These are phyloP conservation scores for Hydropsyche betteni DNA, from an alignment of 2,888 invertebrate genomes.

Conservation along the genomic window DNA sequence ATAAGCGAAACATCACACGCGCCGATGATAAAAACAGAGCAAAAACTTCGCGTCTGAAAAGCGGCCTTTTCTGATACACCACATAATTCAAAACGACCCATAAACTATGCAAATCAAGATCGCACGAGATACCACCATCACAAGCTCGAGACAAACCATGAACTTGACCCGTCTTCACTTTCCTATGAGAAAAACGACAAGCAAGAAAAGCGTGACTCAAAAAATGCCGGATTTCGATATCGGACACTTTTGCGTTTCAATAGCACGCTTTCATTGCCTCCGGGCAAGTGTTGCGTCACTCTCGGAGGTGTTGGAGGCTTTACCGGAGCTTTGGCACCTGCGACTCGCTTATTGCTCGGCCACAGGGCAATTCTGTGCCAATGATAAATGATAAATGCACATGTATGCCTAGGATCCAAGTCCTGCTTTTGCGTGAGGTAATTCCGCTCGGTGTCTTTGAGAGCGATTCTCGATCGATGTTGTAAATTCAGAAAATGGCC, in stretches of 20 bases:
- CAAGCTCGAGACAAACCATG: too few species aligned
- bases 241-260: background rate
- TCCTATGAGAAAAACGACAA: background rate
- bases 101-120: too few species aligned
- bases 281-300: constrained; percentile 4
- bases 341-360: constrained; percentile 9
- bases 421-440: background rate
- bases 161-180: background rate
- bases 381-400: background rate
- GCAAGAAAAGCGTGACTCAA: background rate
- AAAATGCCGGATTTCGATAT: background rate
- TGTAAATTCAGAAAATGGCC: too few species aligned
- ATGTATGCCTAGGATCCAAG: background rate
- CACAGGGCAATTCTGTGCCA: background rate
- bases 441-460: too few species aligned
- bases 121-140: too few species aligned
- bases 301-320: background rate
- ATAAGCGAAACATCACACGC: too few species aligned
- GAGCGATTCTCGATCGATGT: too few species aligned
- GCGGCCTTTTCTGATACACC: too few species aligned
- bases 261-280: constrained; percentile 13
- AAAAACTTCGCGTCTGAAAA: too few species aligned
- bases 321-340: constrained; percentile 35
- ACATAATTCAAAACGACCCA: too few species aligned
- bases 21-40: too few species aligned